These are phyloP conservation scores for Lanius ludovicianus DNA, from an alignment of 2,113 vertebrate species.

Conservation along the genomic window DNA sequence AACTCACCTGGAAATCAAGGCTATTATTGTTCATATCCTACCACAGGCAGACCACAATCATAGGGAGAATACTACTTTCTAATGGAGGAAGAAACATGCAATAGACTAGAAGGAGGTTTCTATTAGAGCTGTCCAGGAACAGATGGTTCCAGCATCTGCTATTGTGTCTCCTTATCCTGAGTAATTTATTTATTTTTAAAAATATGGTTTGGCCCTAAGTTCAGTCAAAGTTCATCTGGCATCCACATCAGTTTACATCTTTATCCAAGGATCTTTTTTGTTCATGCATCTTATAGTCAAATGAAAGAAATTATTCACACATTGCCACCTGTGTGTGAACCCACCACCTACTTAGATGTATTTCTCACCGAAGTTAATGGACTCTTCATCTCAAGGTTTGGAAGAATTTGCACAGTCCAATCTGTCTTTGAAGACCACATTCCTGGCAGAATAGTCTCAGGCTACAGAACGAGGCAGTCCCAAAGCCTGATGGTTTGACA, in stretches of 20 bases:
- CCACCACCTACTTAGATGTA: conserved; percentile 31
- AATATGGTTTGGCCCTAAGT: conserved; percentile 29
- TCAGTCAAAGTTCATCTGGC: conserved; percentile 63
- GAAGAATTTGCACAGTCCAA: not conserved
- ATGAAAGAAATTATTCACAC: conserved; percentile 40
- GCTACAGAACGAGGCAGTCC: not conserved
- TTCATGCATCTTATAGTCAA: conserved; percentile 33
- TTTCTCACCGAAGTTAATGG: not conserved
- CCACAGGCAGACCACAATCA: not conserved
- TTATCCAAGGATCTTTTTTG: conserved; percentile 40
- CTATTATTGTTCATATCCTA: not conserved
- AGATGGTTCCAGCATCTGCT: conserved; percentile 58
- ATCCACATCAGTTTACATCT: conserved; percentile 25
- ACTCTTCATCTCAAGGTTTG: not conserved
- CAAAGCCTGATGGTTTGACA: not conserved
- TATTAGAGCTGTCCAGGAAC: conserved; percentile 39
- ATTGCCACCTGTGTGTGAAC: conserved; percentile 33
- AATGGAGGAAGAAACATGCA: not conserved
- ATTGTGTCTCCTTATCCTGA: conserved; percentile 23
- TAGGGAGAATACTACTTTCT: not conserved
- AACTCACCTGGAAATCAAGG: not conserved
- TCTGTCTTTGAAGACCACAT: not conserved
- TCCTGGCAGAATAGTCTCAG: not conserved
- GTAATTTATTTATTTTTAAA: conserved; percentile 39
- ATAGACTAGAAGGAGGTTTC: conserved; percentile 10